Evolutionary conservation across 1,140 invertebrate genomes (phyloP), one percentile per base, ranked within the genome.

Genomic region (Eriosoma lanigerum): DNA sequence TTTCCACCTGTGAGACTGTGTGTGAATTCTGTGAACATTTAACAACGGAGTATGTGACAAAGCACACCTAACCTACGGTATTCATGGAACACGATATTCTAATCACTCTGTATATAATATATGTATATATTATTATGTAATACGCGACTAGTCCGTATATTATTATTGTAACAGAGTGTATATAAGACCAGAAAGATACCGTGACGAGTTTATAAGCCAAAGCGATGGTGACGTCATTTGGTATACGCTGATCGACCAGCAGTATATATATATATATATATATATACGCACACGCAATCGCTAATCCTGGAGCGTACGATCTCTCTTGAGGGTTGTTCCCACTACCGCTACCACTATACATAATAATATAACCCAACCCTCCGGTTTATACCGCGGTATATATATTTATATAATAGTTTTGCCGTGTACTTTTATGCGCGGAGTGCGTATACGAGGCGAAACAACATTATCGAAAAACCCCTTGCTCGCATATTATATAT

Each of bases 161-260:
- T 66, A 44, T 66, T n/a, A 32, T 62, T 19, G n/a, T 64, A n/a
- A 38, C 32, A 19, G 6, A 13, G 17, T 17, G 8, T 17, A 29
- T 24, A 29, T 26, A 21, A 32, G 3, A 46, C 17, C 5, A 8
- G 32, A 68, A 13, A 48, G 38, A 48, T 12, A 68, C 66, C 44
- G 66, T 68, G 44, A 68, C 66, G 66, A 68, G 66, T 68, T 68
- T 68, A 68, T 68, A 68, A 68, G 21, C 38, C 66, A 6, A 21
- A 68, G 46, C 1, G 10, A 44, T 68, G 21, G 66, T 68, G 66
- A 68, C 66, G 66, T 68, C 66, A 68, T 68, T 68, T 24, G 38
- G 44, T 17, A 13, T n/a, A 19, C 38, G 38, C 64, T 24, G 64
- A 48, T 68, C 66, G 66, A 68, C 66, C 66, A 68, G 66, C 66